Evolutionary conservation across 2,888 invertebrate species (phyloP), one percentile per base, ranked within the genome.

Genomic region (Orchesella flavescens): DNA sequence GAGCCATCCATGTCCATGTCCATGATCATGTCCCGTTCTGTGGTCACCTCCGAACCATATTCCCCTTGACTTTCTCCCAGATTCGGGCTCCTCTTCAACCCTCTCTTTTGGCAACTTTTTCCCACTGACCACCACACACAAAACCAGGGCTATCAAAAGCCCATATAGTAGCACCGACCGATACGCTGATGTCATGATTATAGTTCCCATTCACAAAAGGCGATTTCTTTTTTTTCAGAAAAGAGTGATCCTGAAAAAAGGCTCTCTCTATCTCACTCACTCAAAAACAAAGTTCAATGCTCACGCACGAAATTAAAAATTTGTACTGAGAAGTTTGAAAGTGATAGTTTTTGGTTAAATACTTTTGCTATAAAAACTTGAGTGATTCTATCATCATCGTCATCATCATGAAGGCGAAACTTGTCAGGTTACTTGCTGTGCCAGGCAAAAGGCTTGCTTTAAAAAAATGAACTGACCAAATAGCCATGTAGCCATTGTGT

Each of bases 1-100:
- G 49, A 77, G 66, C 85, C 84, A 84, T 15, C 86, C 86, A 23
- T 84, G 84, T n/a, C 84, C 80, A 71, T 82, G 84, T 15, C 80
- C 80, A 76, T 80, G 78, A 17, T 82, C 75, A n/a, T 46, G 46
- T 12, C 74, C 74, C 2, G 59, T 74, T 17, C 19, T 15, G 15
- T 59, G 34, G 13, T 57, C 82, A 19, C 69, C 69, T 19, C 76
- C 76, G 17, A 80, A 73, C 76, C 75, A 80, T 19, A 72, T 44
- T 44, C 77, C 77, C 23, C 59, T 81, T 1, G 43, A 65, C 66
- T 53, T 24, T 53, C 73, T 84, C 73, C 81, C 84, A 12, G 43
- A n/a, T 2, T 53, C n/a, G 1, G 24, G 2, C 12, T 34, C 66
- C 46, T 74, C 63, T 24, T 69, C 69, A 49, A 21, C 21, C 10